Conservation (phyloP, 2,113 vertebrate species). For the Mungos mungo region DNA sequence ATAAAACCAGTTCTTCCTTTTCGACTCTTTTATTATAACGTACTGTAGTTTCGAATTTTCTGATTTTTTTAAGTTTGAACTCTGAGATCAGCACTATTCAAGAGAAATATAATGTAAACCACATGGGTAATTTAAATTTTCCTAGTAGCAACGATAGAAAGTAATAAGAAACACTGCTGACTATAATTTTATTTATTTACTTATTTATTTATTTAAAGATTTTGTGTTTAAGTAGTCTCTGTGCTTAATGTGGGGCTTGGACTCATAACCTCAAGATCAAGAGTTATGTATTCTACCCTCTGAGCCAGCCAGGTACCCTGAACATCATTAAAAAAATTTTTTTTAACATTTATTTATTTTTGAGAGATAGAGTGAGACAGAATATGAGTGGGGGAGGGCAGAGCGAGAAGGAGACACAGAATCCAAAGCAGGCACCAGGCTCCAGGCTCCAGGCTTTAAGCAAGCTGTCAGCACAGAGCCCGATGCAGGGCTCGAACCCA, state of each 20-base stretch:
- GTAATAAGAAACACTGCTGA: background rate
- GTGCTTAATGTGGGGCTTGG: background rate
- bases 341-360: too few relatives aligned
- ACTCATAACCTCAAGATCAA: background rate
- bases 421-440: too few relatives aligned
- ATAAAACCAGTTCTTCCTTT: background rate
- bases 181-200: background rate
- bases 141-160: background rate
- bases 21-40: background rate
- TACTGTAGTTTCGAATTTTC: background rate
- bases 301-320: background rate
- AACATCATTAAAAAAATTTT: background rate
- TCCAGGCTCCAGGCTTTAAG: too few relatives aligned
- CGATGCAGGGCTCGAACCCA: too few relatives aligned
- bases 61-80: slow-evolving; percentile 3
- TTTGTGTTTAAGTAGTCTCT: background rate
- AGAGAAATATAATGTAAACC: slow-evolving; percentile 7
- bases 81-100: background rate
- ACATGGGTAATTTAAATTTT: slow-evolving; percentile 14
- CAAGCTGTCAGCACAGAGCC: too few relatives aligned
- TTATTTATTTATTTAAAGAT: background rate
- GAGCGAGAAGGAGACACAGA: too few relatives aligned
- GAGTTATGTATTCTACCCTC: background rate
- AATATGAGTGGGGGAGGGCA: too few relatives aligned
- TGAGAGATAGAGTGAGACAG: too few relatives aligned